Percentiles rank a stretch among this genome's conserved stretches.
These are phyloP conservation scores for Narcine bancroftii DNA, from an alignment of 2,113 vertebrate genomes.

Conservation along the genomic window DNA sequence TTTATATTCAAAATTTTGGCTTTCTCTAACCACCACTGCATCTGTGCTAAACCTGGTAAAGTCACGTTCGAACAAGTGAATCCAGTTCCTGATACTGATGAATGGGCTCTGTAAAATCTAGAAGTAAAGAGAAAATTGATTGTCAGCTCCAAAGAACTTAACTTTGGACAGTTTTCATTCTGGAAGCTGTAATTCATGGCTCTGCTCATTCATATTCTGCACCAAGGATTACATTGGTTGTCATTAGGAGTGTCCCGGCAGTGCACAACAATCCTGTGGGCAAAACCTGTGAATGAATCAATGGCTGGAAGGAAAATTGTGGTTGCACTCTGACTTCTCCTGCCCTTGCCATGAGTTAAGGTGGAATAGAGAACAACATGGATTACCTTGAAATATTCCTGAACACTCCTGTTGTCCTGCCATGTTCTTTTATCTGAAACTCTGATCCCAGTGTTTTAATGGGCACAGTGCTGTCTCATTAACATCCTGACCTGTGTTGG, in stretches of 20 bases:
- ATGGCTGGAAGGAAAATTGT: neutral
- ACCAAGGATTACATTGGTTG: neutral
- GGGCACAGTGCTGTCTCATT: no score
- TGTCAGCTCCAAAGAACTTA: neutral
- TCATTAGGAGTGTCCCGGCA: neutral
- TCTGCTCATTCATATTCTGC: neutral
- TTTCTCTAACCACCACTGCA: neutral
- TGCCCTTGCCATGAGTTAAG: no score
- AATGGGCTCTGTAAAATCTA: neutral
- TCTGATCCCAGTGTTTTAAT: no score
- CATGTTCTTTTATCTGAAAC: no score
- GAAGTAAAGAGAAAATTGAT: neutral
- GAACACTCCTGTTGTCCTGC: no score
- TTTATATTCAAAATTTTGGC: neutral
- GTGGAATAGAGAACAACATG: no score
- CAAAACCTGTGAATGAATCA: neutral
- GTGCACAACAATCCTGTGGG: neutral
- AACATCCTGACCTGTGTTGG: no score
- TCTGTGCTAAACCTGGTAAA: no score
- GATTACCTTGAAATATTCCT: no score
- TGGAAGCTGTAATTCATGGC: neutral
- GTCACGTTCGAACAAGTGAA: neutral
- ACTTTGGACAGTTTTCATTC: neutral
- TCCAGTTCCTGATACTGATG: neutral
- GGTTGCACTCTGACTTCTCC: neutral